Conservation (phyloP, 2,113 vertebrate genomes). For the Cheirogaleus medius region DNA sequence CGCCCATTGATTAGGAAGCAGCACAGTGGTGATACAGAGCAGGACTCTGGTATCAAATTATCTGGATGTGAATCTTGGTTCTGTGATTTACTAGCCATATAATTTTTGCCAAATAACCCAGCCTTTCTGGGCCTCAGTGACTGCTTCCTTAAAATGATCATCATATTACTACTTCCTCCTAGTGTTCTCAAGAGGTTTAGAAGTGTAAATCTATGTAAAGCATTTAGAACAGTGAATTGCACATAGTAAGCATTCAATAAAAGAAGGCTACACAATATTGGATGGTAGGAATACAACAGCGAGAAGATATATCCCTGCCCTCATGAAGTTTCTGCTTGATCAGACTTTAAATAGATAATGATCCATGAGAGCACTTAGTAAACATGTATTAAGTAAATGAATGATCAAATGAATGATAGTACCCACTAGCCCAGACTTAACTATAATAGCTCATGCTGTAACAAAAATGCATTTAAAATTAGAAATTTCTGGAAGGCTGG, state of each 20-base stretch:
- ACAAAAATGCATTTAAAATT: not conserved
- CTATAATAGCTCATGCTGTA: not conserved
- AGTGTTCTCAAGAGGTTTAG: not conserved
- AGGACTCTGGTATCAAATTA: not conserved
- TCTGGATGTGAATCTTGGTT: not conserved
- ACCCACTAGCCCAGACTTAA: not conserved
- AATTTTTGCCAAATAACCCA: not conserved
- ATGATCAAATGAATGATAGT: not conserved
- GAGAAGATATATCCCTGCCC: not conserved
- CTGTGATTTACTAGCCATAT: not conserved
- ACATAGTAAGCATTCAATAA: not conserved
- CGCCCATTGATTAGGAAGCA: not conserved
- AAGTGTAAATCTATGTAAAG: not conserved
- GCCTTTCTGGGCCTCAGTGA: not conserved
- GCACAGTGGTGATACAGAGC: not conserved
- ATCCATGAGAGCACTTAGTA: not conserved
- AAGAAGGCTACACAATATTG: not conserved
- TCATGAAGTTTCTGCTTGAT: not conserved
- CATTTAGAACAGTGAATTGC: not conserved
- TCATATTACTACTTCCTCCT: not conserved
- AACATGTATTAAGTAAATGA: not conserved
- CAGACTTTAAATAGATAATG: not conserved
- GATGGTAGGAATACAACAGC: not conserved
- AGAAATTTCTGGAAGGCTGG: not conserved
- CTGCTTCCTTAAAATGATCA: not conserved